Evolutionary conservation across 2,888 invertebrate species (phyloP).

Genomic region (Diabrotica balteata): DNA sequence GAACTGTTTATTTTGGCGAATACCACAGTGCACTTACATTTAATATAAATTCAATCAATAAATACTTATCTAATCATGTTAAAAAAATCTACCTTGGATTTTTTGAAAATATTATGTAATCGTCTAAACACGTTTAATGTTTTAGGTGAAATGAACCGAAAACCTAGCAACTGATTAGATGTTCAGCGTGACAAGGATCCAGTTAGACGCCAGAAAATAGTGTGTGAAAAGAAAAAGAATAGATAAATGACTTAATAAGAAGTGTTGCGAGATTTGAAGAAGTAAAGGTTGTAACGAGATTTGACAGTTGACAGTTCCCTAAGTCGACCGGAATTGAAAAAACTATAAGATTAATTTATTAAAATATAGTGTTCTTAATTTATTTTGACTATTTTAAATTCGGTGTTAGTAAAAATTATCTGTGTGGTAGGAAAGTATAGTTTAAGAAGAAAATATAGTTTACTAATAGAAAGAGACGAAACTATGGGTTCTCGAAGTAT

Average conservation of each 20-base stretch:
- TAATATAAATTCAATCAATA: too few species aligned
- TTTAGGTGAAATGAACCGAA: slow-evolving; percentile 20
- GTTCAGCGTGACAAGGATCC: neutral
- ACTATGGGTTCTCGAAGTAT: slow-evolving; percentile 34
- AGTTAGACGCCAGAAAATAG: slow-evolving; percentile 15
- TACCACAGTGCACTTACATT: too few species aligned
- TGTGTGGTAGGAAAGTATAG: too few species aligned
- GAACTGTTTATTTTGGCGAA: too few species aligned
- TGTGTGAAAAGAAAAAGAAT: slow-evolving; percentile 18
- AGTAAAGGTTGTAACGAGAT: neutral
- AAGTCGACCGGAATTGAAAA: neutral
- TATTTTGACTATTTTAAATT: slow-evolving; percentile 2
- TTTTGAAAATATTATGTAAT: too few species aligned
- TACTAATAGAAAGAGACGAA: slow-evolving; percentile 10
- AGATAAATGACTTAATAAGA: slow-evolving; percentile 5
- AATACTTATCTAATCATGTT: too few species aligned
- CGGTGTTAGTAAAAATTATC: neutral
- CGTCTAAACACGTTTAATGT: neutral
- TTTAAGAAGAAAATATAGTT: too few species aligned
- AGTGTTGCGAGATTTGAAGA: neutral
- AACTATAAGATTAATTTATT: too few species aligned
- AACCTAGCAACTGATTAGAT: slow-evolving; percentile 10
- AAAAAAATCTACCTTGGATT: too few species aligned
- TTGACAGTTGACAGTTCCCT: slow-evolving; percentile 1
- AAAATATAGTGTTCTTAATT: neutral